phyloP scores from a whole-genome alignment of 2,888 invertebrate species.

The Tipula helvola region DNA sequence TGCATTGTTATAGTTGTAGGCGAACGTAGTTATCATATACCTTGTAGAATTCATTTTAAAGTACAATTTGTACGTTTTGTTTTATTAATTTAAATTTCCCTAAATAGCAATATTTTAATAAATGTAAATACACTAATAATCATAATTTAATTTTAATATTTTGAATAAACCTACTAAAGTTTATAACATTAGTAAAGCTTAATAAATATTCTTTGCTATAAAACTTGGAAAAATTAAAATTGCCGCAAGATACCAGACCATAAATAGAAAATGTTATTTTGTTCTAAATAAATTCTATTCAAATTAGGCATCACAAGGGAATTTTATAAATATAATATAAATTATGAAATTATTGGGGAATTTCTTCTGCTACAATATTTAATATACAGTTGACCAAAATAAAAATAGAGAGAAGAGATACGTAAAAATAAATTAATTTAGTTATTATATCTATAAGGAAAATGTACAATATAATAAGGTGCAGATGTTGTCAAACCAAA shows the following conservation, averaged over 20 bases:
- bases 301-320: neutral
- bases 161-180: neutral
- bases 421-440: neutral
- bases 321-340: neutral
- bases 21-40: neutral
- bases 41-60: neutral
- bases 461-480: neutral
- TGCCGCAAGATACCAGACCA: neutral
- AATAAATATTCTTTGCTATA: neutral
- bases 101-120: neutral
- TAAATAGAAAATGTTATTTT: neutral
- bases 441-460: neutral
- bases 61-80: neutral
- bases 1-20: neutral
- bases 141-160: neutral
- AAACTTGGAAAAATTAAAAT: neutral
- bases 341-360: neutral
- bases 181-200: neutral
- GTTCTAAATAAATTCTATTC: neutral
- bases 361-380: neutral
- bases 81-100: neutral
- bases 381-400: neutral
- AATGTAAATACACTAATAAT: neutral
- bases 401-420: neutral
- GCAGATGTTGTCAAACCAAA: conserved; percentile 4